These are phyloP conservation scores for Kryptolebias marmoratus DNA, from an alignment of 2,113 vertebrate species.

Conservation along the genomic window DNA sequence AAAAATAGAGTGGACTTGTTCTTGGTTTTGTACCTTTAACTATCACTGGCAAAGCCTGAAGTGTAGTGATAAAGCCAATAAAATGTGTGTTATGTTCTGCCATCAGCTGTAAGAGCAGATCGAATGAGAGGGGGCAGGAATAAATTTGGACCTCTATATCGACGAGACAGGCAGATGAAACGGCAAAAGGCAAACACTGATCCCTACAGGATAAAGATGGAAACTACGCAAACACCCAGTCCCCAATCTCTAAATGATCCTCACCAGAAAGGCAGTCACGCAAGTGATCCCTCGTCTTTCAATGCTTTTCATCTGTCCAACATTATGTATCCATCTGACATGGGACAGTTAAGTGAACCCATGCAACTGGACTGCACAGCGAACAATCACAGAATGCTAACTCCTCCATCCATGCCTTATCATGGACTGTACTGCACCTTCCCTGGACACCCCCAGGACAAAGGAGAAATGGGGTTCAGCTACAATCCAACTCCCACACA, in stretches of 20 bases:
- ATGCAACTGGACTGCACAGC: constrained; percentile 62
- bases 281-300: constrained; percentile 41
- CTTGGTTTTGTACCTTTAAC: not conserved
- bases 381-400: constrained; percentile 43
- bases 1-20: not conserved
- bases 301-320: constrained; percentile 64
- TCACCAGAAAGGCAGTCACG: constrained; percentile 46
- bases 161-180: constrained; percentile 81
- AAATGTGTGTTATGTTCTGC: constrained; percentile 26
- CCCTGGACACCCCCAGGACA: constrained; percentile 59
- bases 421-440: constrained; percentile 58
- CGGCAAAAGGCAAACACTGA: constrained; percentile 67
- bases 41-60: not conserved
- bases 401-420: constrained; percentile 55
- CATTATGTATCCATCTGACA: constrained; percentile 42
- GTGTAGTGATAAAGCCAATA: not conserved
- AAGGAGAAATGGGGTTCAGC: constrained; percentile 54
- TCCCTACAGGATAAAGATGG: constrained; percentile 74
- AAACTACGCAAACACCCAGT: constrained; percentile 58
- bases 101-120: constrained; percentile 81
- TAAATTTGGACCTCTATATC: constrained; percentile 83
- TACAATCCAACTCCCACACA: constrained; percentile 37
- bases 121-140: constrained; percentile 85
- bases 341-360: constrained; percentile 44
- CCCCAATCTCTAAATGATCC: constrained; percentile 50